phyloP scores from a whole-genome alignment of 2,888 invertebrate species.

The Plemyria rubiginata region DNA sequence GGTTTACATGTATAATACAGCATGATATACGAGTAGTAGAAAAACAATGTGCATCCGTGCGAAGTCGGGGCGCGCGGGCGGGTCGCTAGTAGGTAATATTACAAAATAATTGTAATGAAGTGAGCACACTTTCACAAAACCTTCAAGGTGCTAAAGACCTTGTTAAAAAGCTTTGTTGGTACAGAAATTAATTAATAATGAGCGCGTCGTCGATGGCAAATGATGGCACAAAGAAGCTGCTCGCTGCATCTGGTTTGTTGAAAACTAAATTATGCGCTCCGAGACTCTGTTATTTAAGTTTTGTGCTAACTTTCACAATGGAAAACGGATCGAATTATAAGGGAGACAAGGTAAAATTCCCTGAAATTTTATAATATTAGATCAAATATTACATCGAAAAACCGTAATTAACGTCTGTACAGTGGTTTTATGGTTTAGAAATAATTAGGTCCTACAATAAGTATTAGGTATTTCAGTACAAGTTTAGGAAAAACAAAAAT shows the following conservation, averaged over 20 bases:
- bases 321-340: constrained; percentile 29
- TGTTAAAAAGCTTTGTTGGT: constrained; percentile 29
- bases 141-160: constrained; percentile 18
- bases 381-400: too few relatives aligned
- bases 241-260: constrained; percentile 43
- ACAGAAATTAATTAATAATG: constrained; percentile 45
- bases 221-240: constrained; percentile 42
- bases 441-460: too few relatives aligned
- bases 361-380: too few relatives aligned
- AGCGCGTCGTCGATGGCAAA: constrained; percentile 39
- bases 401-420: too few relatives aligned
- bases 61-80: too few relatives aligned
- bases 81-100: too few relatives aligned
- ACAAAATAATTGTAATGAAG: not conserved
- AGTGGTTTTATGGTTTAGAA: too few relatives aligned
- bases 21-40: too few relatives aligned
- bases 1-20: too few relatives aligned
- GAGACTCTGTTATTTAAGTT: constrained; percentile 35
- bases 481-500: too few relatives aligned
- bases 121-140: constrained; percentile 12
- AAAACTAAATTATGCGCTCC: constrained; percentile 41
- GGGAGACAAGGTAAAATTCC: constrained; percentile 8
- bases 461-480: too few relatives aligned
- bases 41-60: too few relatives aligned
- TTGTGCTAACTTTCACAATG: constrained; percentile 31